phyloP scores from a whole-genome alignment of 2,797 vertebrate genomes.

The Lacerta agilis region DNA sequence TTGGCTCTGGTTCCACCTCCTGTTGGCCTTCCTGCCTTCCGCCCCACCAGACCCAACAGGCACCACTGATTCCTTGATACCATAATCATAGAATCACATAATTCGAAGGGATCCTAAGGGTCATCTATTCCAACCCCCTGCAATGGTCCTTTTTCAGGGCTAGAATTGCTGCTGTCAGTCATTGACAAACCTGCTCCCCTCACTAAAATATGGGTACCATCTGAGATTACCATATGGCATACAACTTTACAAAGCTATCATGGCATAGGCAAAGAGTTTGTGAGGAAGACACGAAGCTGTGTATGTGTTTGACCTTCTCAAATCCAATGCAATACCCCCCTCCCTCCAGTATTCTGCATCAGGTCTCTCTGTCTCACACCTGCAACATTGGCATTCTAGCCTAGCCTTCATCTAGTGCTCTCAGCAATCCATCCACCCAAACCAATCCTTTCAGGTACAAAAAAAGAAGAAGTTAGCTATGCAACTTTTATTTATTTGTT shows the following conservation, averaged over 20 bases:
- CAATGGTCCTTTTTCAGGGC: neutral
- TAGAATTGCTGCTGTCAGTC: no score
- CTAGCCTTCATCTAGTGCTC: neutral
- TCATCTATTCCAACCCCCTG: neutral
- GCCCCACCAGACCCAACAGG: no score
- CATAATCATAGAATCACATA: no score
- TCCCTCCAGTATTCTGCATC: neutral
- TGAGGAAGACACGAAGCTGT: neutral
- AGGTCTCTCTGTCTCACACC: no score
- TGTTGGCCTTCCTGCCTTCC: no score
- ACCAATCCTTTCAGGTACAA: slow-evolving; percentile 1
- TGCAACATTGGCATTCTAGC: no score
- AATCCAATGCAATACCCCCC: neutral
- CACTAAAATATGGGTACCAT: neutral
- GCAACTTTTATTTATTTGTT: slow-evolving; percentile 38
- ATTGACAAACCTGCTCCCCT: neutral
- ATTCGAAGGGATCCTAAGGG: no score
- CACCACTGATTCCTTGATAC: no score
- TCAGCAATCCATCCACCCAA: neutral
- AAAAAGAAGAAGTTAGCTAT: slow-evolving; percentile 30
- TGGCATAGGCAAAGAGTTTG: neutral
- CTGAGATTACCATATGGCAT: neutral
- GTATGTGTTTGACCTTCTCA: neutral
- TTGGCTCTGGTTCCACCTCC: no score
- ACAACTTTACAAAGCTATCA: neutral